Evolutionary conservation across 2,113 vertebrate species (phyloP).

Genomic region (Aythya baeri): DNA sequence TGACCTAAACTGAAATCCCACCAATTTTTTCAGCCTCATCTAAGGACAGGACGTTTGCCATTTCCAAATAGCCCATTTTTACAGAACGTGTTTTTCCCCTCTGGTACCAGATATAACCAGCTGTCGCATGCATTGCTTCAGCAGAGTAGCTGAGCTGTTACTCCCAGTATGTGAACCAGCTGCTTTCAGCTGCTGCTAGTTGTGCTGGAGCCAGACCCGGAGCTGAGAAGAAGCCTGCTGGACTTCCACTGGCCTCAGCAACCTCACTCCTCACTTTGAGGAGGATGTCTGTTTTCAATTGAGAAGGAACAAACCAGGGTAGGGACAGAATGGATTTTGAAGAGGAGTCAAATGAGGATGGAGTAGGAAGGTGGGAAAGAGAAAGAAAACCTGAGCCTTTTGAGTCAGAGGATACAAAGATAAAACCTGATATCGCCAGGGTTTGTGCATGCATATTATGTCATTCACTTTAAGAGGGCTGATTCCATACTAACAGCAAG

Average conservation of each 20-base stretch:
- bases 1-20: background rate
- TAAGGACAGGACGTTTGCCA: background rate
- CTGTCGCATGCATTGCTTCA: background rate
- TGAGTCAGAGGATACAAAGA: background rate
- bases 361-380: background rate
- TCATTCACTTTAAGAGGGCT: background rate
- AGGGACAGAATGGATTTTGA: background rate
- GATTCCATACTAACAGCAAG: background rate
- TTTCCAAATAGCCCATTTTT: background rate
- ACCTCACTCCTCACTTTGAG: background rate
- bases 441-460: background rate
- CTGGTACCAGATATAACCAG: constrained; percentile 12
- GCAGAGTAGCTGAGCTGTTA: background rate
- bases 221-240: background rate
- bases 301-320: background rate
- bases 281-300: background rate
- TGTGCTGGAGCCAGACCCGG: background rate
- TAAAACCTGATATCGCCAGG: background rate
- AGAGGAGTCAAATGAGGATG: background rate
- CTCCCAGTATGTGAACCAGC: background rate
- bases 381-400: background rate
- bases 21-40: background rate
- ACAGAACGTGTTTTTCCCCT: background rate
- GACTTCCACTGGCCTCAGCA: background rate
- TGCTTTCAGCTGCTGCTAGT: constrained; percentile 12